Evolutionary conservation across 2,797 vertebrate species (phyloP), one percentile per base, ranked within the genome.

Genomic region (Falco biarmicus): DNA sequence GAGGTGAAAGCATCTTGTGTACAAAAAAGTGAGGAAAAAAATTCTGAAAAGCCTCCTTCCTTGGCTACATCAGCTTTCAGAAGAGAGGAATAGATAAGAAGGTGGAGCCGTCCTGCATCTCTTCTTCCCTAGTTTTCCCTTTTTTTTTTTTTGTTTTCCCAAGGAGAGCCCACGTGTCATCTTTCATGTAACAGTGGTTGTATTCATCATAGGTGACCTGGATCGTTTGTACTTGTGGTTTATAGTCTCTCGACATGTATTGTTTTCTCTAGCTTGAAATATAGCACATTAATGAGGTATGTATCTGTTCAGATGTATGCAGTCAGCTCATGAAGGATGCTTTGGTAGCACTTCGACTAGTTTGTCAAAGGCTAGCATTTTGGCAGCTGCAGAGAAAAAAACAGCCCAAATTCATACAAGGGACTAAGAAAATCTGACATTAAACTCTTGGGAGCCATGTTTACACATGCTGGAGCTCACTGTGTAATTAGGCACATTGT

Each of bases 121-220:
- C 65, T 71, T 54, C 29, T 81, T 19, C 82, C 39, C 47, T 86
- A 11, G 48, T 78, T 92, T 57, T 64, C 8, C 7, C 20, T 48
- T 45, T 45, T 22, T 51, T 61, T 78, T 56, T 39, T 57, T 60
- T 32, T 59, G 25, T 71, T 16, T 5, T 16, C 17, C 69, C 48
- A 60, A 94, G 93, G 64, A 66, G 71, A 93, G 75, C 93, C 84
- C 37, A 19, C 54, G 81, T 84, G 94, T 81, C 83, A 76, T 93
- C 92, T 97, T 97, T 96, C 25, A 2, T 94, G 60, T 93, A 89
- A 63, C 28, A 18, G 31, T 47, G 65, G 65, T 87, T 97, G 50
- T 96, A 98, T 98, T 98, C 93, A 97, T 98, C 97, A 97, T 82
- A 96, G 57, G 16, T 97, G 97, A 98, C 98, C 98, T 97, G 96